A percentile compares a stretch with the other conserved stretches of the same genome.
phyloP scores from a whole-genome alignment of 2,888 invertebrate genomes.

The Arrhopalites spinosus region DNA sequence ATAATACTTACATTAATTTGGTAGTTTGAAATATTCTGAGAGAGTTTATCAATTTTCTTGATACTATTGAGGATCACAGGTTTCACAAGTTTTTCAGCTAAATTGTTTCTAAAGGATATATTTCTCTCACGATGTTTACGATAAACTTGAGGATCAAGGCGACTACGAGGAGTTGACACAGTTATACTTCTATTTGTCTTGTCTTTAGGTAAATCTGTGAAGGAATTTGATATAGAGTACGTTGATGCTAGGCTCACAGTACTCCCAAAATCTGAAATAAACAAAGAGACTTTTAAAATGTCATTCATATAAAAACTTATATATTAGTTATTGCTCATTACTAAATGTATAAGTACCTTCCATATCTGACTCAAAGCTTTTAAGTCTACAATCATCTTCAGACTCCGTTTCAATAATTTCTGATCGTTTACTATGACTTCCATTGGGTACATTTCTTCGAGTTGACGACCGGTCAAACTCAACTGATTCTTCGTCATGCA shows the following conservation, averaged over 20 bases:
- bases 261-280: constrained; percentile 24
- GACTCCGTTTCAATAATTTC: background rate
- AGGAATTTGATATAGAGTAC: background rate
- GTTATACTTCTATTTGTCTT: background rate
- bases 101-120: constrained; percentile 46
- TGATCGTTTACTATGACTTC: background rate
- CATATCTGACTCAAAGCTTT: constrained; percentile 3
- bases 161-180: constrained; percentile 4
- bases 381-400: background rate
- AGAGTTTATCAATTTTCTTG: constrained; percentile 48
- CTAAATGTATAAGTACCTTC: background rate
- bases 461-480: constrained; percentile 4
- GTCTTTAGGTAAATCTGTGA: background rate
- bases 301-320: background rate
- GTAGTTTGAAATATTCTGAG: constrained; percentile 51
- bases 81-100: constrained; percentile 48
- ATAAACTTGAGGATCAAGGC: constrained; percentile 25
- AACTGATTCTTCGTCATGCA: background rate
- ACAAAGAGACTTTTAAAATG: background rate
- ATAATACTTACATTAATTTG: constrained; percentile 51
- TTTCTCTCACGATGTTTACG: constrained; percentile 51
- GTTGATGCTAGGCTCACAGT: constrained; percentile 22
- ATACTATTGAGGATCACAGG: constrained; percentile 48
- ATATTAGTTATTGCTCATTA: background rate
- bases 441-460: constrained; percentile 1